A percentile compares a stretch with the other conserved stretches of the same genome.
These are phyloP conservation scores for Epirrita christyi DNA, from an alignment of 2,888 invertebrate genomes.

Conservation along the genomic window DNA sequence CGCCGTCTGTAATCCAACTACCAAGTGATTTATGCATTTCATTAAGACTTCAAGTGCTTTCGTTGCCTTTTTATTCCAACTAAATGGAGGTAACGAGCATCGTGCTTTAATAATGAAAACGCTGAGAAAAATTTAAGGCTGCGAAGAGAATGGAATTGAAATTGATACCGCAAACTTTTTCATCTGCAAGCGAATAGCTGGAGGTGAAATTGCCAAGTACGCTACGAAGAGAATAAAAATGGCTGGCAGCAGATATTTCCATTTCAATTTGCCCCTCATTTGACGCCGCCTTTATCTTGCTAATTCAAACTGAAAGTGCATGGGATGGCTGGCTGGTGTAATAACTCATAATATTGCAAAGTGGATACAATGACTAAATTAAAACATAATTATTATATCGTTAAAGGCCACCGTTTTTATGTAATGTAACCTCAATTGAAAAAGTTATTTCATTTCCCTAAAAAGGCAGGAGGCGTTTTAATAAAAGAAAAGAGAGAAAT, in stretches of 20 bases:
- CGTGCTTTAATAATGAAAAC: constrained; percentile 68
- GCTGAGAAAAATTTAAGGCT: constrained; percentile 51
- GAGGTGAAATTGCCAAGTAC: constrained; percentile 47
- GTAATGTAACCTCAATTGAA: constrained; percentile 20
- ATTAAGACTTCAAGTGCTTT: constrained; percentile 69
- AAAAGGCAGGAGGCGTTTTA: constrained; percentile 19
- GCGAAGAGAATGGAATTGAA: constrained; percentile 61
- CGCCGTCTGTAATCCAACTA: constrained; percentile 62
- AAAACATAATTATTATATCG: constrained; percentile 13
- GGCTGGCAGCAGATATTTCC: constrained; percentile 49
- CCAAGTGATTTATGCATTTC: constrained; percentile 74
- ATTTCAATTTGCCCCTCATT: constrained; percentile 55
- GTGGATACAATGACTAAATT: constrained; percentile 6
- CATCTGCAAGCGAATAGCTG: constrained; percentile 55
- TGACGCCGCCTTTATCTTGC: constrained; percentile 50
- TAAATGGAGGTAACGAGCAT: constrained; percentile 72
- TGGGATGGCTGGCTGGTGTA: constrained; percentile 33
- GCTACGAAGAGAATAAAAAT: constrained; percentile 50
- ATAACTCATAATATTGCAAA: constrained; percentile 31
- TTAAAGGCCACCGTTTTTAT: background rate
- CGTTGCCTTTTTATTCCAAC: constrained; percentile 54
- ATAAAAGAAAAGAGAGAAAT: constrained; percentile 33
- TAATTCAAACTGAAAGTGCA: constrained; percentile 50
- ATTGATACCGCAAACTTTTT: constrained; percentile 73
- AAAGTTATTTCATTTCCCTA: constrained; percentile 15